These are phyloP conservation scores for Peromyscus melanophrys DNA, from an alignment of 2,797 vertebrate species.

Conservation along the genomic window DNA sequence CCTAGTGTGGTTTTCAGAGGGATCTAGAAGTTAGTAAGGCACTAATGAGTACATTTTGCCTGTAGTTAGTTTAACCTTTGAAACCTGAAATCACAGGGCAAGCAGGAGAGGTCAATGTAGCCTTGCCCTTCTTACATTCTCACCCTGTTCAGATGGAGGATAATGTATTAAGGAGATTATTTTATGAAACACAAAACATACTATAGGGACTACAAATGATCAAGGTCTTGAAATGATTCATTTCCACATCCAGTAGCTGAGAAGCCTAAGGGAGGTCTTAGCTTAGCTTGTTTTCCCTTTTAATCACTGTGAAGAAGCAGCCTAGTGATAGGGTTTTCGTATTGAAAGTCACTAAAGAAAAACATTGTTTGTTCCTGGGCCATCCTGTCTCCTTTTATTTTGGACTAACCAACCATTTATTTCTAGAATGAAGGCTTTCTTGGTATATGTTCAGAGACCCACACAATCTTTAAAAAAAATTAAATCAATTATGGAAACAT, in stretches of 20 bases:
- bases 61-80: constrained; percentile 90
- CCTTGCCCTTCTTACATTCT: constrained; percentile 83
- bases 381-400: constrained; percentile 64
- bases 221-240: constrained; percentile 44
- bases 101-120: constrained; percentile 87
- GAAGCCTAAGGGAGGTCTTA: constrained; percentile 7
- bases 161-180: constrained; percentile 78
- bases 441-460: constrained; percentile 36
- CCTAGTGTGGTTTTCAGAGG: constrained; percentile 82
- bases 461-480: neutral
- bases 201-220: neutral
- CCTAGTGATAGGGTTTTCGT: neutral
- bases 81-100: constrained; percentile 87
- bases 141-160: constrained; percentile 86
- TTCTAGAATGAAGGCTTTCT: constrained; percentile 69
- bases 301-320: constrained; percentile 34
- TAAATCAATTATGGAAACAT: constrained; percentile 46
- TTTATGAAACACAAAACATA: constrained; percentile 74
- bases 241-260: constrained; percentile 25
- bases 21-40: constrained; percentile 85
- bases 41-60: constrained; percentile 87
- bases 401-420: constrained; percentile 65
- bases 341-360: constrained; percentile 62
- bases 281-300: constrained; percentile 47
- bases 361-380: constrained; percentile 61